phyloP scores from a whole-genome alignment of 2,797 vertebrate genomes.

The Rhabdomys pumilio region DNA sequence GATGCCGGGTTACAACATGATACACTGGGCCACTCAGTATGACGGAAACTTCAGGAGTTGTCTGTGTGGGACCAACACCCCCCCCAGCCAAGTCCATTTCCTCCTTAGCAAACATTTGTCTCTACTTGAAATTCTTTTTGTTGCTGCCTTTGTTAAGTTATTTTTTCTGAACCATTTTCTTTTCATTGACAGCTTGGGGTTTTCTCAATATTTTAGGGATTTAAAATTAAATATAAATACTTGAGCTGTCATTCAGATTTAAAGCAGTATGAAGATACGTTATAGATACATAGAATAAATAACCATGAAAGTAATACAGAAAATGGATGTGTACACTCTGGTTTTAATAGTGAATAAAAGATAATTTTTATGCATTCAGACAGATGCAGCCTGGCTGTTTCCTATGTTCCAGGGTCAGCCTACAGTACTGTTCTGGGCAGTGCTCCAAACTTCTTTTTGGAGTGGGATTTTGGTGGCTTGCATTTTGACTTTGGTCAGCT shows the following conservation, averaged over 20 bases:
- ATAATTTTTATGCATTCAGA: neutral
- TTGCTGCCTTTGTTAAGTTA: neutral
- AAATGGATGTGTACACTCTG: neutral
- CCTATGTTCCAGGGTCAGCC: neutral
- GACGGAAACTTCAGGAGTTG: accelerated
- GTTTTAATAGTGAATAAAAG: neutral
- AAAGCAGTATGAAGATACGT: neutral
- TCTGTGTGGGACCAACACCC: accelerated
- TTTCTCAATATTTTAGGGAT: neutral
- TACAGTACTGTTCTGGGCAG: neutral
- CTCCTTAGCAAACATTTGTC: neutral
- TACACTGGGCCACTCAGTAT: accelerated
- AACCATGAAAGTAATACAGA: accelerated
- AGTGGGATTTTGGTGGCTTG: neutral
- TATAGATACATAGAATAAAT: too few relatives aligned
- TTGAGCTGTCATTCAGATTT: neutral
- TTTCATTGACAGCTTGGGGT: neutral
- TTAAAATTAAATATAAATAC: neutral
- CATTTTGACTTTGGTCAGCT: neutral
- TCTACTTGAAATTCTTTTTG: neutral
- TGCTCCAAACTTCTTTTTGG: neutral
- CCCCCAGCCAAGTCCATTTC: neutral
- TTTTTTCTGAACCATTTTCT: neutral
- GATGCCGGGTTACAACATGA: neutral
- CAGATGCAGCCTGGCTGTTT: neutral